Conservation (phyloP, 2,797 vertebrate species). For the Scomberomorus guttatus region DNA sequence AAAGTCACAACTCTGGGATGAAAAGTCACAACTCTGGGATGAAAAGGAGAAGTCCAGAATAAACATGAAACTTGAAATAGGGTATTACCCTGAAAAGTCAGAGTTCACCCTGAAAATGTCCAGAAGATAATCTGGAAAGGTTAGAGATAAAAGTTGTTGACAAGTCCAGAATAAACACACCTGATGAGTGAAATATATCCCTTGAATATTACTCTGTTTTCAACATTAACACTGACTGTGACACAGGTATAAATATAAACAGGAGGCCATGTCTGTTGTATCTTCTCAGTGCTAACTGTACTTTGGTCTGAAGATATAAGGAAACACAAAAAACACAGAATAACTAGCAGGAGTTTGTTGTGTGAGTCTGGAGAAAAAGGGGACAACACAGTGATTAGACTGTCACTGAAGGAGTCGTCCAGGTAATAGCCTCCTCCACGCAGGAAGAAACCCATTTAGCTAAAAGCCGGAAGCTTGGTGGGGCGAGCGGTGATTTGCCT, state of each 20-base stretch:
- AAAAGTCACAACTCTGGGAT: too few relatives aligned
- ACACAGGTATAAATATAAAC: too few relatives aligned
- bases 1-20: too few relatives aligned
- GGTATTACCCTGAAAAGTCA: too few relatives aligned
- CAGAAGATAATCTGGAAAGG: too few relatives aligned
- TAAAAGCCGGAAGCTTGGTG: neutral
- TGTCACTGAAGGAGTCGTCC: slow-evolving; percentile 32
- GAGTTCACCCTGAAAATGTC: too few relatives aligned
- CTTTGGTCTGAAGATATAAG: neutral
- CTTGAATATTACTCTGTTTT: neutral
- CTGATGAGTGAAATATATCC: neutral
- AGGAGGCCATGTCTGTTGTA: neutral
- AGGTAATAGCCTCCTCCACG: slow-evolving; percentile 47
- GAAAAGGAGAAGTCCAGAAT: neutral
- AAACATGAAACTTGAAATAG: too few relatives aligned
- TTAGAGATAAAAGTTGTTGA: too few relatives aligned
- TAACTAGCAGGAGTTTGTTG: neutral
- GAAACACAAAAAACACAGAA: neutral
- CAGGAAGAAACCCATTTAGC: slow-evolving; percentile 20
- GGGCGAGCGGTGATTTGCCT: slow-evolving; percentile 6
- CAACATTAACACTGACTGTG: too few relatives aligned
- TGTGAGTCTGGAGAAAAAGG: neutral
- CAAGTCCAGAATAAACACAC: too few relatives aligned
- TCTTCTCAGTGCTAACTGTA: neutral
- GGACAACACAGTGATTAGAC: slow-evolving; percentile 23